A percentile compares a stretch with the other conserved stretches of the same genome.
Conservation (phyloP, 2,113 vertebrate genomes). For the Jacana jacana region DNA sequence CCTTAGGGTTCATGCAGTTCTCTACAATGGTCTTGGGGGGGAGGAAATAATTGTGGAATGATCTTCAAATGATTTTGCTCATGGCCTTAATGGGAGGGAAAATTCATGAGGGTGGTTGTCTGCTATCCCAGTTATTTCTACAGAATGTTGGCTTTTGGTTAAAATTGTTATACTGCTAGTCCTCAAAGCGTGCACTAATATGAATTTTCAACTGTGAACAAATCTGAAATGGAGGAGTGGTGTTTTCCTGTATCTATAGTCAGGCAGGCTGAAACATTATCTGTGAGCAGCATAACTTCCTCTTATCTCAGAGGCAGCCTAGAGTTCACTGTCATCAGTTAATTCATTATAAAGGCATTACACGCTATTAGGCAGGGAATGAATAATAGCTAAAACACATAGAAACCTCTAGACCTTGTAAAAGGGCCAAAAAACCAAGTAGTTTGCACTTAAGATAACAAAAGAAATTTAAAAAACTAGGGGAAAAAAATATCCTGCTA, state of each 20-base stretch:
- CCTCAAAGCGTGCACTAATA: not conserved
- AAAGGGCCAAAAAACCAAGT: not conserved
- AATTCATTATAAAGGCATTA: not conserved
- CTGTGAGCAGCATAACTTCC: not conserved
- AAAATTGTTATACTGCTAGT: not conserved
- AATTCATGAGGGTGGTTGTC: not conserved
- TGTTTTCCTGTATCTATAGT: not conserved
- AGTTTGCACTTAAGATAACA: not conserved
- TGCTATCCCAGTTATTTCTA: not conserved
- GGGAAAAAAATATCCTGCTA: not conserved
- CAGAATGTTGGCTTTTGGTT: not conserved
- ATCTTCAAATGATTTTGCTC: not conserved
- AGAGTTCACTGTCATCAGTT: not conserved
- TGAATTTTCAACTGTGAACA: not conserved
- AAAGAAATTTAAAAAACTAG: not conserved
- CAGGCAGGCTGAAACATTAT: not conserved
- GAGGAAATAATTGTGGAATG: not conserved
- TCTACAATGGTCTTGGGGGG: not conserved
- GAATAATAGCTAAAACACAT: not conserved
- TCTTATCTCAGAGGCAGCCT: not conserved
- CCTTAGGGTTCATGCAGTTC: not conserved
- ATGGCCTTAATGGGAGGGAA: not conserved
- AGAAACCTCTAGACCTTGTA: not conserved
- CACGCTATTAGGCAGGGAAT: not conserved
- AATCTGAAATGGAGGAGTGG: not conserved